phyloP scores from a whole-genome alignment of 2,113 vertebrate genomes.

The Danio rerio region DNA sequence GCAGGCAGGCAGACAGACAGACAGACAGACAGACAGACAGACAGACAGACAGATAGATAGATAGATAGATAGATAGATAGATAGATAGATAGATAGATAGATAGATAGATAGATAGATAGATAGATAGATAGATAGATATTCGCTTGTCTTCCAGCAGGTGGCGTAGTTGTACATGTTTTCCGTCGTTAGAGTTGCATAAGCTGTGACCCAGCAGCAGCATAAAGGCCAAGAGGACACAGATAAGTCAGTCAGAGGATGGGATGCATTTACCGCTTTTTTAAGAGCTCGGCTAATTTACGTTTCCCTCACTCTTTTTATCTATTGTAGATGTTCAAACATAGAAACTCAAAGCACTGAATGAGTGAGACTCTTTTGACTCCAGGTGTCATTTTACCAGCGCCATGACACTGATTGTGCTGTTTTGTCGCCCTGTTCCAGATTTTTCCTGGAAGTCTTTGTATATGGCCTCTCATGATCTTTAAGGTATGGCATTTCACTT shows the following conservation, averaged over 20 bases:
- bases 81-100: slow-evolving; percentile 6
- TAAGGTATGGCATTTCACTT: neutral
- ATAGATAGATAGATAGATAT: neutral
- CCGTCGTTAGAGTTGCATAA: slow-evolving; percentile 53
- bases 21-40: neutral
- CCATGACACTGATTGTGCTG: neutral
- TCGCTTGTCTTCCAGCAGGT: slow-evolving; percentile 64
- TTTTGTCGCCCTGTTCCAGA: slow-evolving; percentile 7
- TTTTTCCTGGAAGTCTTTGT: neutral
- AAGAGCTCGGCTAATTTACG: neutral
- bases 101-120: slow-evolving; percentile 3
- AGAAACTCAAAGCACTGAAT: neutral
- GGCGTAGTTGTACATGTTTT: slow-evolving; percentile 59
- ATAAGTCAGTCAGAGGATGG: neutral
- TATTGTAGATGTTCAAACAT: neutral
- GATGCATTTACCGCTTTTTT: neutral
- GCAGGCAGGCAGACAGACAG: no score
- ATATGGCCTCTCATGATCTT: neutral
- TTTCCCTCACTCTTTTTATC: no score
- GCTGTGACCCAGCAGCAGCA: neutral
- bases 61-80: slow-evolving; percentile 8
- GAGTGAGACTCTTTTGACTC: neutral
- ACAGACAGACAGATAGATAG: slow-evolving; percentile 11
- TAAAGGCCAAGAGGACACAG: neutral
- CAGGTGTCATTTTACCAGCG: neutral